phyloP scores from a whole-genome alignment of 2,797 vertebrate genomes.

The Potorous gilbertii region DNA sequence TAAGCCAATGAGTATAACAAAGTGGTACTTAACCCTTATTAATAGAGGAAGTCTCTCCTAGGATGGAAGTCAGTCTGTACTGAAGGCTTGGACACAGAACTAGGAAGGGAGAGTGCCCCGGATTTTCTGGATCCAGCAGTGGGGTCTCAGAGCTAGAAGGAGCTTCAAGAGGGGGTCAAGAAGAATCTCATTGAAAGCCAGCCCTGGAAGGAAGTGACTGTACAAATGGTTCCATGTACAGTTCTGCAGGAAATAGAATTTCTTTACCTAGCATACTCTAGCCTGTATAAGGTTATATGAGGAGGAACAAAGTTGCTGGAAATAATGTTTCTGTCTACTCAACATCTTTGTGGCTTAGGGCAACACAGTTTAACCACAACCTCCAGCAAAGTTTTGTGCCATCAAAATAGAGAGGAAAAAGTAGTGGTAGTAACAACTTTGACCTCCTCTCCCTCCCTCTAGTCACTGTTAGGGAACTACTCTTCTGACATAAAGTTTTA shows the following conservation, averaged over 20 bases:
- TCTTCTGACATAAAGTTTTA: not conserved
- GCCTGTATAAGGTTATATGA: not conserved
- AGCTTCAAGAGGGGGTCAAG: not conserved
- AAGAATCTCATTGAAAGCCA: not conserved
- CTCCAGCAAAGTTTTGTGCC: not conserved
- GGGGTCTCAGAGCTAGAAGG: not conserved
- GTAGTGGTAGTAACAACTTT: not conserved
- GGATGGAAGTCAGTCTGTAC: not conserved
- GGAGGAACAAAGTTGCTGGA: not conserved
- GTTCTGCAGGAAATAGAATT: not conserved
- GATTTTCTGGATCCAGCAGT: not conserved
- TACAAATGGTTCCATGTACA: not conserved
- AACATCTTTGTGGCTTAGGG: not conserved
- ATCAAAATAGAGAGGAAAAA: not conserved
- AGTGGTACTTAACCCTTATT: not conserved
- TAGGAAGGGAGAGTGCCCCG: not conserved
- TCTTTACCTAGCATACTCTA: not conserved
- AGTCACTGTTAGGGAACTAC: not conserved
- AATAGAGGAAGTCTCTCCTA: not conserved
- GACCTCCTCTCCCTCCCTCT: not conserved
- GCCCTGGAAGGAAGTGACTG: not conserved
- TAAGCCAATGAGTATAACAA: not conserved
- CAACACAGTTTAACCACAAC: too few relatives aligned
- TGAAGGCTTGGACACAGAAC: not conserved
- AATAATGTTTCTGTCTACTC: not conserved